These are phyloP conservation scores for Parauchenoglanis punctatus DNA, from an alignment of 2,797 vertebrate species.

Conservation along the genomic window DNA sequence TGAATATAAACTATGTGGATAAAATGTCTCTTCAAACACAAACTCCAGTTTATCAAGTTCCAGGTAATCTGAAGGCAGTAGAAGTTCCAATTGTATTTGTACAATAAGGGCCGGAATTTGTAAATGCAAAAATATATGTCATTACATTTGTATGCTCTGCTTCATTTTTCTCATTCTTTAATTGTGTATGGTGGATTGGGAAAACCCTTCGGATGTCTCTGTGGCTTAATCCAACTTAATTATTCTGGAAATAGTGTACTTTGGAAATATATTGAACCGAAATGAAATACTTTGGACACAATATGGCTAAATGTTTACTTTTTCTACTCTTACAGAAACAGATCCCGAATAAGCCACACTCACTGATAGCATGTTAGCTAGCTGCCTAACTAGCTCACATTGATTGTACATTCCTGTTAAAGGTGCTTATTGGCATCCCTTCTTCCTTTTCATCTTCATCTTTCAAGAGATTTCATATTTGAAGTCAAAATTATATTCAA, in stretches of 20 bases:
- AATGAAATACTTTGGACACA: neutral
- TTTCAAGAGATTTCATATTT: too few species aligned
- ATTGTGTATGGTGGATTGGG: neutral
- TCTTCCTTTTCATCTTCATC: too few species aligned
- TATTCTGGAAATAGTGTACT: neutral
- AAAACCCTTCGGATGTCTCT: neutral
- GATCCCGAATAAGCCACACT: too few species aligned
- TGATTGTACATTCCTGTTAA: too few species aligned
- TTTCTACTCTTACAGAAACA: too few species aligned
- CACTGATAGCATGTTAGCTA: too few species aligned
- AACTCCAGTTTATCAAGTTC: neutral
- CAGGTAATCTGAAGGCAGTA: neutral
- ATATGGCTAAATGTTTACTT: too few species aligned
- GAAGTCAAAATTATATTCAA: too few species aligned
- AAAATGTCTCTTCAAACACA: slow-evolving; percentile 2
- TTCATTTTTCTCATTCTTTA: neutral
- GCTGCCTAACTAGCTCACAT: too few species aligned
- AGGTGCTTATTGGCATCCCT: too few species aligned
- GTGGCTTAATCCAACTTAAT: neutral
- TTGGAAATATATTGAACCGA: neutral
- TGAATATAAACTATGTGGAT: slow-evolving; percentile 11
- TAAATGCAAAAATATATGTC: neutral
- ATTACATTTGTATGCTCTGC: too few species aligned
- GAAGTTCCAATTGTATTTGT: neutral
- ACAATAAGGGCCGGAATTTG: neutral